phyloP scores from a whole-genome alignment of 2,113 vertebrate genomes.

The Euleptes europaea region DNA sequence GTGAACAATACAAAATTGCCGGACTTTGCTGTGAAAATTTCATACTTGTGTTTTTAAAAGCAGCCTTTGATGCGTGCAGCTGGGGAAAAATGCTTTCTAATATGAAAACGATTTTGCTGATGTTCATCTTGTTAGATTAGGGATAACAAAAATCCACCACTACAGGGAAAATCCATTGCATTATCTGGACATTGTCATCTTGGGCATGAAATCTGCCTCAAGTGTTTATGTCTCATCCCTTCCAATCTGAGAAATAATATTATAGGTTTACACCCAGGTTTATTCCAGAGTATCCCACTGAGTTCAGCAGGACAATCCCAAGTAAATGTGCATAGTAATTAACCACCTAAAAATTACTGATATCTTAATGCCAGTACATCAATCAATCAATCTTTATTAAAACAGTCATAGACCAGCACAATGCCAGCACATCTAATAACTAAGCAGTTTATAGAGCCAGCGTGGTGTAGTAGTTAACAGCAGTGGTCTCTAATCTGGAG shows the following conservation, averaged over 20 bases:
- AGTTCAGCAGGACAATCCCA: too few relatives aligned
- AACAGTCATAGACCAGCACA: too few relatives aligned
- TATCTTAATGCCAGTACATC: too few relatives aligned
- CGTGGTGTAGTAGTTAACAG: too few relatives aligned
- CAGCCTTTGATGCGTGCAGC: neutral
- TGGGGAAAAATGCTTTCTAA: neutral
- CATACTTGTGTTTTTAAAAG: neutral
- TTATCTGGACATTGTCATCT: neutral
- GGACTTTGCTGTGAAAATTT: constrained; percentile 33
- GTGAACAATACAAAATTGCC: neutral
- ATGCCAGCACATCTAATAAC: too few relatives aligned
- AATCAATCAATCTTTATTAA: too few relatives aligned
- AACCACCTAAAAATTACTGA: too few relatives aligned
- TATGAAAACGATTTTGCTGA: neutral
- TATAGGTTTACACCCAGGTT: too few relatives aligned
- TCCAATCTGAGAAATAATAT: neutral
- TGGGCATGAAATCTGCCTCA: neutral
- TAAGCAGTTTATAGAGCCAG: too few relatives aligned
- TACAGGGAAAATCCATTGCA: neutral
- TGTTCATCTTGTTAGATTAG: neutral
- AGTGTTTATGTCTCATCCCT: neutral
- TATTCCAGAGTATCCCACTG: too few relatives aligned
- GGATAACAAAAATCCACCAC: neutral
- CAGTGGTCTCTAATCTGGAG: too few relatives aligned
- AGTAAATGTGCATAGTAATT: too few relatives aligned